phyloP scores from a whole-genome alignment of 2,888 invertebrate species.

The Papilio elwesi region DNA sequence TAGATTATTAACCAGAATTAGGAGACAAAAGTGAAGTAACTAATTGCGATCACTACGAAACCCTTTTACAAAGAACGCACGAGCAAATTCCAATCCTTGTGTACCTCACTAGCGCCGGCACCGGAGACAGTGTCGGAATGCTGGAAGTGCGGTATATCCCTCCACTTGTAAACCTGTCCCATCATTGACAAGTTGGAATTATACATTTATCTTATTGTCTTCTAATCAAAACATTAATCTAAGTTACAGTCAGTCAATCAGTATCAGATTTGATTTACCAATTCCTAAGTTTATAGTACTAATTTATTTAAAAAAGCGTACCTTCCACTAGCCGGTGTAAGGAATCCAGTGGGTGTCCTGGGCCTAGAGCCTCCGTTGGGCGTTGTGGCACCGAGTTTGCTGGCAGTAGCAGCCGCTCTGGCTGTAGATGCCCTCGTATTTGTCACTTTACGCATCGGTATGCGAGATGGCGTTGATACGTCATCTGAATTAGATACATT shows the following conservation, averaged over 20 bases:
- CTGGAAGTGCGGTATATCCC: constrained; percentile 95
- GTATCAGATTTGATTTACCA: not conserved
- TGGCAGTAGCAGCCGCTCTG: constrained; percentile 85
- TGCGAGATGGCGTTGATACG: constrained; percentile 90
- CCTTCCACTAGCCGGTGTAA: constrained; percentile 91
- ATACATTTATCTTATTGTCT: constrained; percentile 8
- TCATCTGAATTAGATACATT: constrained; percentile 82
- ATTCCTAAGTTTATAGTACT: not conserved
- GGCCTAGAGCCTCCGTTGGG: constrained; percentile 87
- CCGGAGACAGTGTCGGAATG: constrained; percentile 92
- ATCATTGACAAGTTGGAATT: constrained; percentile 61
- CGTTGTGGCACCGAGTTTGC: constrained; percentile 82
- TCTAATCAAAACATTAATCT: not conserved
- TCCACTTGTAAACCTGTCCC: constrained; percentile 85
- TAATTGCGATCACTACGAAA: constrained; percentile 60
- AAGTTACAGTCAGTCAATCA: not conserved
- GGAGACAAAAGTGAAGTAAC: constrained; percentile 24
- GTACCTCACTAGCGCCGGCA: constrained; percentile 89
- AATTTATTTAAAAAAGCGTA: constrained; percentile 60
- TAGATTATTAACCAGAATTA: constrained; percentile 14
- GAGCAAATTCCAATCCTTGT: constrained; percentile 62
- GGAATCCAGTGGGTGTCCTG: constrained; percentile 90
- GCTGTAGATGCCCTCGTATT: constrained; percentile 83
- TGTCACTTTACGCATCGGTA: constrained; percentile 89
- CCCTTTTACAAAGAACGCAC: constrained; percentile 63